Evolutionary conservation across 2,113 vertebrate species (phyloP).

Genomic region (Neopipo cinnamomea): DNA sequence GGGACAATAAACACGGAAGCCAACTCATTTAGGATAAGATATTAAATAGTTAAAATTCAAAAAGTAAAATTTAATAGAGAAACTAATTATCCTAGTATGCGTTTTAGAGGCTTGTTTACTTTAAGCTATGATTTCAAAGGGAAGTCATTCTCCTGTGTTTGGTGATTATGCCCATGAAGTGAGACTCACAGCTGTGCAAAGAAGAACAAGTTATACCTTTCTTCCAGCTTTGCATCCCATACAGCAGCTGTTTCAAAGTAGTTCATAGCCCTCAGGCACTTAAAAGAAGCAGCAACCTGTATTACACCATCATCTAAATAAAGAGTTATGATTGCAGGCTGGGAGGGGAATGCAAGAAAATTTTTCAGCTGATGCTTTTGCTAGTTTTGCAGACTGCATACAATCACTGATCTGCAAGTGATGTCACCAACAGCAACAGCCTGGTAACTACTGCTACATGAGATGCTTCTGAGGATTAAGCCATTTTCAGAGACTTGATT

Average conservation of each 20-base stretch:
- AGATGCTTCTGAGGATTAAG: conserved; percentile 43
- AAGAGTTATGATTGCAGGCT: background rate
- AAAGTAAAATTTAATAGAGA: background rate
- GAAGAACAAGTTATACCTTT: background rate
- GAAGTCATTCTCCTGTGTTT: background rate
- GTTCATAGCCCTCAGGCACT: background rate
- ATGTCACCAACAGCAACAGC: conserved; percentile 2
- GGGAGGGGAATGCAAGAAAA: background rate
- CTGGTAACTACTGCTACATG: background rate
- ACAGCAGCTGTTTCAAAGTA: background rate
- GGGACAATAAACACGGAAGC: background rate
- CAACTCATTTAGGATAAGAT: background rate
- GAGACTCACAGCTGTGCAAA: background rate
- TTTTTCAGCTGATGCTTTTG: background rate
- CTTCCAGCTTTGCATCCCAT: background rate
- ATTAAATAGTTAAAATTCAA: conserved; percentile 18
- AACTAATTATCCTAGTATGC: background rate
- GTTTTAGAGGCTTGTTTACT: conserved; percentile 3
- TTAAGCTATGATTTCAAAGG: background rate
- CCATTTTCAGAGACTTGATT: background rate
- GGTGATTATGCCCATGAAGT: background rate
- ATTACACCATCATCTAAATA: background rate
- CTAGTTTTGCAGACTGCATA: background rate
- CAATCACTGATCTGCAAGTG: background rate
- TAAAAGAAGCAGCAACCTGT: background rate